Conservation (phyloP, 2,113 vertebrate genomes). For the Callithrix jacchus region DNA sequence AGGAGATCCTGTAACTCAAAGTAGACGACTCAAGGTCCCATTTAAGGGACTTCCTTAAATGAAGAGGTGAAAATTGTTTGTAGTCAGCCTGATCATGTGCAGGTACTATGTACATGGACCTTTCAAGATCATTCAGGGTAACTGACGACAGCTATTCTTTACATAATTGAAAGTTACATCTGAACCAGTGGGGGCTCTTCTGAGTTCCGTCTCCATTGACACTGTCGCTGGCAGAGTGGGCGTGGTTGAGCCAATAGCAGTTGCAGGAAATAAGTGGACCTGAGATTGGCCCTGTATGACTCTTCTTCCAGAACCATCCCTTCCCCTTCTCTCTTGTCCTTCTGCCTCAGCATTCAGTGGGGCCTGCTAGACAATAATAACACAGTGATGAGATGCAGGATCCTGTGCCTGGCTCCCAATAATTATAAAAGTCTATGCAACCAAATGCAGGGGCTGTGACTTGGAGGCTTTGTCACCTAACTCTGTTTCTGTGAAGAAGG, state of each 20-base stretch:
- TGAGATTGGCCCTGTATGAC: background rate
- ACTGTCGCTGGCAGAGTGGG: background rate
- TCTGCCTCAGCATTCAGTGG: background rate
- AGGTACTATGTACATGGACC: background rate
- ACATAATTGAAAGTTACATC: background rate
- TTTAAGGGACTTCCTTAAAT: background rate
- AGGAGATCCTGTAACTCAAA: background rate
- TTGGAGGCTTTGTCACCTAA: background rate
- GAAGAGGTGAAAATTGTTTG: background rate
- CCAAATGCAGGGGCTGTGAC: background rate
- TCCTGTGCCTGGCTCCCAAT: background rate
- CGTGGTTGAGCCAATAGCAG: fast-evolving
- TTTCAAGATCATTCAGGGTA: background rate
- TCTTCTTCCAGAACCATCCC: background rate
- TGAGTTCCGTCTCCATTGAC: fast-evolving
- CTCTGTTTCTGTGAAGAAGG: background rate
- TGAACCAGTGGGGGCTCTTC: background rate
- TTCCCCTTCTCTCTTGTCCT: background rate
- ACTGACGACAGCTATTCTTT: background rate
- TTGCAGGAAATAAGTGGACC: background rate
- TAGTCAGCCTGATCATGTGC: background rate
- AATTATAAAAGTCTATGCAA: background rate
- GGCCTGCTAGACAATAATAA: background rate
- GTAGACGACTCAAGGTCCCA: background rate
- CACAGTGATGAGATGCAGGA: background rate